Evolutionary conservation across 2,888 invertebrate genomes (phyloP).

Genomic region (Sphaeridia pumilis): DNA sequence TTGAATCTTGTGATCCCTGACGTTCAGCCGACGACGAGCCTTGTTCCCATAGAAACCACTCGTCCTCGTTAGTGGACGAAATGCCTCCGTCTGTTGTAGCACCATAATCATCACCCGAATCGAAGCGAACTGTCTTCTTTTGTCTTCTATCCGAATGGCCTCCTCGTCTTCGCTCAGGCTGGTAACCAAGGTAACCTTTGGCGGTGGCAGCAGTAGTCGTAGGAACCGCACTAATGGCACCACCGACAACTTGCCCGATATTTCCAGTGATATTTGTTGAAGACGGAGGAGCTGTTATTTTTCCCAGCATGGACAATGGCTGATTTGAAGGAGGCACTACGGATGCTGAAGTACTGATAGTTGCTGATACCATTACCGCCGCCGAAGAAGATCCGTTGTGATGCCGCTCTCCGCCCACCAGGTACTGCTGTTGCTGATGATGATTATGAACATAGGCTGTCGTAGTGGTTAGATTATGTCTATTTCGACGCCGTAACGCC

Average conservation of each 20-base stretch:
- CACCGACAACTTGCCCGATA: no score
- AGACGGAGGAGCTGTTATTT: no score
- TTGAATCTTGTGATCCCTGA: constrained; percentile 81
- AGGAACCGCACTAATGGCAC: no score
- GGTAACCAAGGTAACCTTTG: constrained; percentile 13
- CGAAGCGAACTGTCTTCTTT: constrained; percentile 83
- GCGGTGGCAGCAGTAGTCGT: no score
- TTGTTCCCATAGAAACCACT: constrained; percentile 51
- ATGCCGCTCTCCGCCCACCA: no score
- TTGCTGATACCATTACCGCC: no score
- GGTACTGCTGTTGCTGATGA: no score
- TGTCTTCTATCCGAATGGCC: constrained; percentile 71
- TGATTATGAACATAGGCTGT: constrained; percentile 27
- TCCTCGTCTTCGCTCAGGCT: constrained; percentile 43
- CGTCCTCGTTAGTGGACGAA: constrained; percentile 36
- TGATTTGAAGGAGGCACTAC: no score
- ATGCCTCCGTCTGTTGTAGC: constrained; percentile 38
- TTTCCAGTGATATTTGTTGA: no score
- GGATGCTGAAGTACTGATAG: no score
- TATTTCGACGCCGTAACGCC: constrained; percentile 1
- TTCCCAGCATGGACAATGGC: no score
- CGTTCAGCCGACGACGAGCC: constrained; percentile 51
- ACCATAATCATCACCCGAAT: constrained; percentile 44
- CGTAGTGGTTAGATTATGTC: constrained; percentile 49
- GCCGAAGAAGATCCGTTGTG: no score